Base-by-base conservation (phyloP, 2,113 vertebrate species). In the Argyrosomus japonicus region DNA sequence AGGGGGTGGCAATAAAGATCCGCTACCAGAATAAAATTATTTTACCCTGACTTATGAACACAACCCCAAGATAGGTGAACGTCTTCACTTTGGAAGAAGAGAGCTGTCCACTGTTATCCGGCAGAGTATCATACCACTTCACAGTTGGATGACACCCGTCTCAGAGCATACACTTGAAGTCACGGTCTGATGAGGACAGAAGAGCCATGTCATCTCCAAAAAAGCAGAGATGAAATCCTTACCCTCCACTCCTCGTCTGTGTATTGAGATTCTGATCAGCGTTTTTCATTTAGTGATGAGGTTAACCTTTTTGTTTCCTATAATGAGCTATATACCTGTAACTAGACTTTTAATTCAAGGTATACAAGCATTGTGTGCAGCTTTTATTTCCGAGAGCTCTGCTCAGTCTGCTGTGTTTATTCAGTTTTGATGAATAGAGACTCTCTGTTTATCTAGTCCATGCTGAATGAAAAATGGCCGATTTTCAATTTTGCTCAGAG, bases 401-500 rank as follows among this genome's bases (percentile, higher is more conserved):
- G 14, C 23, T 40, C 14, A n/a, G 25, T 25, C 48, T 45, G 14
- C 18, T 27, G 19, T 53, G 23, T 76, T 77, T 70, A 10, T 53
- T 62, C 7, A 32, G 36, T 65, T 68, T 68, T 62, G 18, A 32
- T 67, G 4, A 79, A 27, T 11, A 43, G 13, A 57, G 3, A 27
- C 62, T n/a, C 4, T 27, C 9, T 47, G 45, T 85, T 54, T 67
- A 6, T 79, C 45, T 12, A 27, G 27, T 48, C 29, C 11, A 17
- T 18, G n/a, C 14, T 29, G 9, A 40, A 64, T 15, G 23, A 17
- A 48, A 67, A 43, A 72, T 4, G 6, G 4, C 2, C 4, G 3
- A 50, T 73, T 79, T 77, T 69, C 27, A 74, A 3, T 82, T 69
- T 47, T 65, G 13, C 51, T 53, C 19, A 29, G 18, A 51, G 17